These are phyloP conservation scores for Icerya purchasi DNA, from an alignment of 2,888 invertebrate species.

Conservation along the genomic window DNA sequence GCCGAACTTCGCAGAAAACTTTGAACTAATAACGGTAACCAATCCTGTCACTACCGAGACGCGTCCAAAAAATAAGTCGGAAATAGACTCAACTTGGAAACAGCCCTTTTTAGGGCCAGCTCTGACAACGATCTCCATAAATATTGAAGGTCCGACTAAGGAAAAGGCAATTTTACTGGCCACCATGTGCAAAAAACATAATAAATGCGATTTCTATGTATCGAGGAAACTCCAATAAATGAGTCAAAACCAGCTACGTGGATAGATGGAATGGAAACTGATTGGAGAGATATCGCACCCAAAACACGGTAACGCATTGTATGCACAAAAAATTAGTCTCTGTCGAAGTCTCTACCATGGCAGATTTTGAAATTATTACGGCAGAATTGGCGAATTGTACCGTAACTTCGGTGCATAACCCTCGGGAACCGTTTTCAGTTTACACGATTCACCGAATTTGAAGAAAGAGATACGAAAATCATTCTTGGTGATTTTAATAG, in stretches of 20 bases:
- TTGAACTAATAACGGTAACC: too few species aligned
- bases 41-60: too few species aligned
- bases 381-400: not conserved
- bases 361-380: not conserved
- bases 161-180: not conserved
- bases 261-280: not conserved
- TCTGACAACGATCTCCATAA: not conserved
- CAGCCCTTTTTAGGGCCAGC: too few species aligned
- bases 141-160: not conserved
- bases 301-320: not conserved
- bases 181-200: not conserved
- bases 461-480: too few species aligned
- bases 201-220: not conserved
- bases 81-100: too few species aligned
- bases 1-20: too few species aligned
- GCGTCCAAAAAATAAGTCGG: too few species aligned
- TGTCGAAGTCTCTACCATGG: not conserved
- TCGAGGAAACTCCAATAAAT: not conserved
- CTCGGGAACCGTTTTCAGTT: not conserved
- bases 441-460: not conserved
- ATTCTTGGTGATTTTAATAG: not conserved
- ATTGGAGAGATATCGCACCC: not conserved
- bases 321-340: not conserved
- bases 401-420: not conserved
- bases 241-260: not conserved